Conservation (phyloP, 2,888 invertebrate species). For the Lampropteryx suffumata region DNA sequence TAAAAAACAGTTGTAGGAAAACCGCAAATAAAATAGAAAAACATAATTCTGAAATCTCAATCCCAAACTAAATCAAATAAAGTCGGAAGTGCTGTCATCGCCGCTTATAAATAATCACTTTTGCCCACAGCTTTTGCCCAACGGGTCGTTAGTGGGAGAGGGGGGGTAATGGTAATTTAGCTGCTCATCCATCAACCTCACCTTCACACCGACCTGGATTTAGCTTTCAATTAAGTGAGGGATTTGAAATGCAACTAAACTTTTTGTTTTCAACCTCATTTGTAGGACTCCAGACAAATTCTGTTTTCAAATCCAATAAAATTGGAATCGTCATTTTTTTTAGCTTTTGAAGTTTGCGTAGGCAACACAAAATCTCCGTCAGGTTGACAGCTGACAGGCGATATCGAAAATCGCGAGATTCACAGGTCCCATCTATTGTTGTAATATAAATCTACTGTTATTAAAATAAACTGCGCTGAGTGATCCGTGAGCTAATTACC, state of each 20-base stretch:
- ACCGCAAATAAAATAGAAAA: conserved; percentile 33
- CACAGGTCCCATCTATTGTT: conserved; percentile 37
- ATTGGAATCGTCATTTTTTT: too few species aligned
- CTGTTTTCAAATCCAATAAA: too few species aligned
- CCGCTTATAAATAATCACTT: conserved; percentile 71
- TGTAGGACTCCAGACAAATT: too few species aligned
- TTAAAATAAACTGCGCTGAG: conserved; percentile 71
- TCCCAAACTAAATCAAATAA: conserved; percentile 60
- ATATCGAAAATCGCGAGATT: conserved; percentile 43
- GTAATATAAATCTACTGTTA: conserved; percentile 31
- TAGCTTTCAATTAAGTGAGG: conserved; percentile 62
- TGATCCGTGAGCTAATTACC: conserved; percentile 79
- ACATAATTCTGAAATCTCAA: conserved; percentile 50
- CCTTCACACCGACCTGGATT: conserved; percentile 66
- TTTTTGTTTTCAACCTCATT: conserved; percentile 1
- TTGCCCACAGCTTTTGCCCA: conserved; percentile 53
- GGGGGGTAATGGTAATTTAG: conserved; percentile 62
- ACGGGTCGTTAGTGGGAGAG: conserved; percentile 61
- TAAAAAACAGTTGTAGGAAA: conserved; percentile 26
- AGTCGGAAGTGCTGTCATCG: conserved; percentile 77
- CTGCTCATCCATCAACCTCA: conserved; percentile 72
- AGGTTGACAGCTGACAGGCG: conserved; percentile 27
- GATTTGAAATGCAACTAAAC: conserved; percentile 34
- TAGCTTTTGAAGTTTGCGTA: conserved; percentile 25
- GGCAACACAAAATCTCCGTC: conserved; percentile 33